Evolutionary conservation across 64 coral and sea anemone species (phyloP).

Genomic region (Acropora yongei): DNA sequence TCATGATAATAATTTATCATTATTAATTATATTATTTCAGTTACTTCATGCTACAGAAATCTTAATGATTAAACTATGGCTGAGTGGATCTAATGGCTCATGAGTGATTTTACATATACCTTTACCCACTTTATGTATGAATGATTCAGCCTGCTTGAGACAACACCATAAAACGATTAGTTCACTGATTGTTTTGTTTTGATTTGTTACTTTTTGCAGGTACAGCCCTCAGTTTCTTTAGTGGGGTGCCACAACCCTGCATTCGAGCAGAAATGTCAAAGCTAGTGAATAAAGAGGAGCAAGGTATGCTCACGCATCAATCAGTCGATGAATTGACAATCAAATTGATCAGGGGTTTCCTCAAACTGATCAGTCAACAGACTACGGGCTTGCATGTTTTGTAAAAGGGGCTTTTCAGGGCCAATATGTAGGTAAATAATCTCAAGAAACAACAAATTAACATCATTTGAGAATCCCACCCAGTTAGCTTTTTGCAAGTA

Average conservation of each 20-base stretch:
- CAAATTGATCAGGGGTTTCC: not conserved
- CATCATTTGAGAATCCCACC: too few relatives aligned
- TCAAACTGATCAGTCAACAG: too few relatives aligned
- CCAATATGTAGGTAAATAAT: too few relatives aligned
- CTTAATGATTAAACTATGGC: too few relatives aligned
- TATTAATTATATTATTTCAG: not conserved
- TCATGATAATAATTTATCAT: not conserved
- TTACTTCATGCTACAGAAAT: too few relatives aligned
- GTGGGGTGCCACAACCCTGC: constrained; percentile 84
- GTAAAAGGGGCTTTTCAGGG: too few relatives aligned
- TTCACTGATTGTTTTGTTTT: too few relatives aligned
- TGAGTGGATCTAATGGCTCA: too few relatives aligned
- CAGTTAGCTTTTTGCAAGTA: too few relatives aligned
- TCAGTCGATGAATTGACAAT: not conserved
- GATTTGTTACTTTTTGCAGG: constrained; percentile 41
- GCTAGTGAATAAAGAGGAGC: constrained; percentile 84
- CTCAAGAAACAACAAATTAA: too few relatives aligned
- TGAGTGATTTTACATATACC: too few relatives aligned
- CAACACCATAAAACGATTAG: not conserved
- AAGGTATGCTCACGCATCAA: constrained; percentile 64
- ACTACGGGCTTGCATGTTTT: too few relatives aligned
- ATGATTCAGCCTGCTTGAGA: not conserved
- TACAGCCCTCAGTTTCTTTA: constrained; percentile 68
- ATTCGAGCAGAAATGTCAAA: constrained; percentile 88
- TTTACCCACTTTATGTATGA: not conserved